Percentiles rank a stretch among this genome's conserved stretches.
phyloP scores from a whole-genome alignment of 2,113 vertebrate species.

The Ellobius talpinus region DNA sequence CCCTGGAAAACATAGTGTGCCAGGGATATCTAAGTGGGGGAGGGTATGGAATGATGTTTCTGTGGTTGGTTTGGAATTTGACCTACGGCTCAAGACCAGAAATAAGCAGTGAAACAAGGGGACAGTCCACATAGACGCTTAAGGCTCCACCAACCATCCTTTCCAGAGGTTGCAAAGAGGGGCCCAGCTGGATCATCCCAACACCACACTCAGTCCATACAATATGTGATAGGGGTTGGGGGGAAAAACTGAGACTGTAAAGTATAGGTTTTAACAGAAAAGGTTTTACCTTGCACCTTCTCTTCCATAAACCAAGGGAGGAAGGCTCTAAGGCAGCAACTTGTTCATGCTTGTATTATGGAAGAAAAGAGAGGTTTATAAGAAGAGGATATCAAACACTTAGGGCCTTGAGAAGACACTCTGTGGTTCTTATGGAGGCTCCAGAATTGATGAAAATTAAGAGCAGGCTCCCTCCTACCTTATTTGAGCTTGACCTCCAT shows the following conservation, averaged over 20 bases:
- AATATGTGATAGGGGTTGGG: accelerated
- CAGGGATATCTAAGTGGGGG: neutral
- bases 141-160: neutral
- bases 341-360: accelerated
- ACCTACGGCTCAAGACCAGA: neutral
- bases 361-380: neutral
- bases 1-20: neutral
- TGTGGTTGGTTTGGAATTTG: constrained; percentile 31
- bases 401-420: neutral
- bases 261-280: neutral
- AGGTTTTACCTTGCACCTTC: neutral
- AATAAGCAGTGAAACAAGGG: neutral
- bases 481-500: too few relatives aligned
- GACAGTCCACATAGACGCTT: neutral
- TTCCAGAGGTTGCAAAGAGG: neutral
- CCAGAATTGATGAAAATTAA: neutral
- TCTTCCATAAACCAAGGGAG: neutral
- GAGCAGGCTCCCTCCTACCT: neutral
- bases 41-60: neutral
- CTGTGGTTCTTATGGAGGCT: neutral
- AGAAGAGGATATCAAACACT: neutral
- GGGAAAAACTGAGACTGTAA: neutral
- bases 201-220: neutral
- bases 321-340: neutral
- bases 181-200: neutral